These are phyloP conservation scores for Dasysyrphus tricinctus DNA, from an alignment of 2,888 invertebrate species.

Conservation along the genomic window DNA sequence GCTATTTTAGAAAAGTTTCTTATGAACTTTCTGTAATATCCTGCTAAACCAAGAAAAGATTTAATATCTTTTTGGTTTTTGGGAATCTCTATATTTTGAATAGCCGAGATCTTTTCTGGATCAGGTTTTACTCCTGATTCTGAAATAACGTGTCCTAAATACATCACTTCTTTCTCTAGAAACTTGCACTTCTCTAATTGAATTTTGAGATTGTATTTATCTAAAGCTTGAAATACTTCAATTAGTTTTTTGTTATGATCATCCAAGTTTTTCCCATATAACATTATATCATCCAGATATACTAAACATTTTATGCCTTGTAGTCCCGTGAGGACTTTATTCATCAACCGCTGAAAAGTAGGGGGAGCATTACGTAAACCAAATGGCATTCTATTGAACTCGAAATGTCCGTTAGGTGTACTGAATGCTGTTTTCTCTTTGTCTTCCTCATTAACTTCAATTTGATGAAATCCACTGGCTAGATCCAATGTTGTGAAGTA, in stretches of 20 bases:
- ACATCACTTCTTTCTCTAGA: not conserved
- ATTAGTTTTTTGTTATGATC: too few species aligned
- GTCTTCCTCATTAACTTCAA: conserved; percentile 5
- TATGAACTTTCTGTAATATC: not conserved
- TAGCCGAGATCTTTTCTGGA: not conserved
- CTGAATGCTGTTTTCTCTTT: not conserved
- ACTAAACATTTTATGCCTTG: too few species aligned
- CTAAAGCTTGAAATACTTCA: too few species aligned
- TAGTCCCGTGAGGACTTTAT: too few species aligned
- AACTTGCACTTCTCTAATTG: not conserved
- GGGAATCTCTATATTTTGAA: not conserved
- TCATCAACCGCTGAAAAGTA: too few species aligned
- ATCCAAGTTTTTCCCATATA: too few species aligned
- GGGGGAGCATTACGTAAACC: not conserved
- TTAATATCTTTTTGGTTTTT: not conserved
- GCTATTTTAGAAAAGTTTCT: not conserved
- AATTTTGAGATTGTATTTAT: too few species aligned
- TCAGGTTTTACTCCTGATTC: not conserved
- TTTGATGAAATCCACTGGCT: not conserved
- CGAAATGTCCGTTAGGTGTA: not conserved
- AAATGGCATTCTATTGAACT: not conserved
- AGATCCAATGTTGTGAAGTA: not conserved
- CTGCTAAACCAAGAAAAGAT: not conserved
- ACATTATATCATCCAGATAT: too few species aligned
- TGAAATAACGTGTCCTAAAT: not conserved